Evolutionary conservation across 2,888 invertebrate species (phyloP).

Genomic region (Caenorhabditis plicata): DNA sequence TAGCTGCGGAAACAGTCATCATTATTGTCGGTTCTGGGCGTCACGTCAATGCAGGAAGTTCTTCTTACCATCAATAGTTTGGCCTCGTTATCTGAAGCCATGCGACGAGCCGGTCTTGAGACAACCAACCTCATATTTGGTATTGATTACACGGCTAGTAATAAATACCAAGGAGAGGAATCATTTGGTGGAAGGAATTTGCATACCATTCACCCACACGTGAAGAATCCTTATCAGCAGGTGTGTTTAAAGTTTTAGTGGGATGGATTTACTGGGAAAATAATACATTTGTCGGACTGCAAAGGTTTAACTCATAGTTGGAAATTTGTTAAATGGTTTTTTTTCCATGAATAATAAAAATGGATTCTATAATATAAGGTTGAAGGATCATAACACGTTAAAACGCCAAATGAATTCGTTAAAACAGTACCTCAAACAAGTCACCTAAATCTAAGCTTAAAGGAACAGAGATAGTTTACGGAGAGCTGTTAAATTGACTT

Average conservation of each 20-base stretch:
- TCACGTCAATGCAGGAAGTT: conserved; percentile 62
- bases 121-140: conserved; percentile 70
- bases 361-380: no score
- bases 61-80: conserved; percentile 64
- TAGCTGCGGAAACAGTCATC: conserved; percentile 52
- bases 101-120: conserved; percentile 68
- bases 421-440: no score
- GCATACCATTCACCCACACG: conserved; percentile 58
- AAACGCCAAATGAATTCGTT: no score
- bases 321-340: no score
- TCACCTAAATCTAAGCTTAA: no score
- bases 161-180: conserved; percentile 70
- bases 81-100: conserved; percentile 63
- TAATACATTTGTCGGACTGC: no score
- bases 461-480: no score
- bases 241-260: conserved; percentile 35
- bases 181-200: conserved; percentile 68
- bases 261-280: no score
- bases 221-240: conserved; percentile 68
- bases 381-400: no score
- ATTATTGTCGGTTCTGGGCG: conserved; percentile 53
- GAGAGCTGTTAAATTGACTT: no score
- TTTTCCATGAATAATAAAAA: no score
- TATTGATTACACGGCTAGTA: conserved; percentile 70
- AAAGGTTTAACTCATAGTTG: no score